Conservation (phyloP, 2,797 vertebrate species). For the Kryptolebias ocellatus region DNA sequence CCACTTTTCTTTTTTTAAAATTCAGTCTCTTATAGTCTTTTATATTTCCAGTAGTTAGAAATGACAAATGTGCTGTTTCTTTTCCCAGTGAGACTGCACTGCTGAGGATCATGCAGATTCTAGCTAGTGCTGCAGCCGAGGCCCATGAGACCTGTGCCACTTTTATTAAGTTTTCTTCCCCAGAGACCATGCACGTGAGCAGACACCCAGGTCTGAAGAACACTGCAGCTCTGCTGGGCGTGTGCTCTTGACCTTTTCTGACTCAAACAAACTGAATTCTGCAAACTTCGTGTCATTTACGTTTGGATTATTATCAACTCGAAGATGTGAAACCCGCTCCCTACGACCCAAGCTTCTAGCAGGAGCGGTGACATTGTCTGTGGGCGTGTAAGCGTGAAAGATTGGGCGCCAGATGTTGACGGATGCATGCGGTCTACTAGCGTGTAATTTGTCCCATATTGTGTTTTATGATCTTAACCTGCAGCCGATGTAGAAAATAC, state of each 20-base stretch:
- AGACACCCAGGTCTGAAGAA: constrained; percentile 75
- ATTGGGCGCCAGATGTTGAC: constrained; percentile 23
- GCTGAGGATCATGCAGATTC: constrained; percentile 76
- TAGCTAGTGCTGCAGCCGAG: constrained; percentile 77
- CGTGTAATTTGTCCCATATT: constrained; percentile 18
- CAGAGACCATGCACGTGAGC: constrained; percentile 82
- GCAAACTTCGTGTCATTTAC: not conserved
- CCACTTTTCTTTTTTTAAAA: not conserved
- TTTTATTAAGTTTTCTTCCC: constrained; percentile 86
- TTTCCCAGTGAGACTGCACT: constrained; percentile 78
- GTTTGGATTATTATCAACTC: not conserved
- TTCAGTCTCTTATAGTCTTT: not conserved
- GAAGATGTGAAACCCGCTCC: constrained; percentile 2
- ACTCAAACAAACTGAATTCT: not conserved
- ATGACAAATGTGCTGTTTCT: constrained; percentile 11
- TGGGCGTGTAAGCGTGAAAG: constrained; percentile 26
- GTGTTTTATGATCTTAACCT: constrained; percentile 71
- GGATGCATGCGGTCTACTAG: constrained; percentile 11
- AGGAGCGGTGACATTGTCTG: not conserved
- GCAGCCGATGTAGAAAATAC: constrained; percentile 69
- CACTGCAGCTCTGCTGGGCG: constrained; percentile 56
- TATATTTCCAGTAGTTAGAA: not conserved
- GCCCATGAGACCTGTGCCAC: constrained; percentile 78
- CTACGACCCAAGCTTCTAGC: not conserved
- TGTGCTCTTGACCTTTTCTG: constrained; percentile 42